phyloP scores from a whole-genome alignment of 2,113 vertebrate species.

The Turdus rufiventris region DNA sequence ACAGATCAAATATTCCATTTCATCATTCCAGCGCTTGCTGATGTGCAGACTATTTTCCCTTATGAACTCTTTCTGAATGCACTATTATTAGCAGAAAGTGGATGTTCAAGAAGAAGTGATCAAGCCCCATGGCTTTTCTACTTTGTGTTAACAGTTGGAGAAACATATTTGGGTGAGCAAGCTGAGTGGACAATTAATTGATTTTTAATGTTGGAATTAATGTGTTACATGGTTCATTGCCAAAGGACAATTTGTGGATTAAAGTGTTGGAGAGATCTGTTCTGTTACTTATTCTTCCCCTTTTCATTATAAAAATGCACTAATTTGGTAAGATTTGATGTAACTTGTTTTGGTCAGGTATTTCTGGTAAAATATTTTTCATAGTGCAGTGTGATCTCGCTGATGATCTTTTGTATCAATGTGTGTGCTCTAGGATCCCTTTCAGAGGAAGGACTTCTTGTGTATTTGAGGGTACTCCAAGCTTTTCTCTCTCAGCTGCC shows the following conservation, averaged over 20 bases:
- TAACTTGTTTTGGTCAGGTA: neutral
- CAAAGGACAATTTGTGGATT: neutral
- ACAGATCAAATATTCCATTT: slow-evolving; percentile 96
- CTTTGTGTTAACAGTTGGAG: slow-evolving; percentile 89
- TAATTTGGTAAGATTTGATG: neutral
- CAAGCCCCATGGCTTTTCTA: slow-evolving; percentile 92
- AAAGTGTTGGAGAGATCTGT: neutral
- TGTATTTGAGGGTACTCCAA: slow-evolving; percentile 88
- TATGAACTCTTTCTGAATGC: slow-evolving; percentile 91
- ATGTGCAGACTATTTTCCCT: slow-evolving; percentile 82
- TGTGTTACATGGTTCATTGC: accelerated
- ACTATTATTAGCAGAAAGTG: slow-evolving; percentile 73
- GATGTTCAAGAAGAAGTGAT: slow-evolving; percentile 54
- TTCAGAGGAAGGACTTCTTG: slow-evolving; percentile 90
- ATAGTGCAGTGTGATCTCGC: neutral
- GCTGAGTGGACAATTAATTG: neutral
- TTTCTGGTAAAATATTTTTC: neutral
- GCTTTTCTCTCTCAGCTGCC: slow-evolving; percentile 87
- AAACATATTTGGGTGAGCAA: slow-evolving; percentile 84
- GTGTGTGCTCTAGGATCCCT: slow-evolving; percentile 75
- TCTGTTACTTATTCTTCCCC: neutral
- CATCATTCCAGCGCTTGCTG: slow-evolving; percentile 90
- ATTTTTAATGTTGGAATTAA: neutral
- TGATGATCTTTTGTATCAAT: neutral
- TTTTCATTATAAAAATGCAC: neutral